Evolutionary conservation across 1,140 invertebrate genomes (phyloP).

Genomic region (Pachyrhynchus sulphureomaculatus): DNA sequence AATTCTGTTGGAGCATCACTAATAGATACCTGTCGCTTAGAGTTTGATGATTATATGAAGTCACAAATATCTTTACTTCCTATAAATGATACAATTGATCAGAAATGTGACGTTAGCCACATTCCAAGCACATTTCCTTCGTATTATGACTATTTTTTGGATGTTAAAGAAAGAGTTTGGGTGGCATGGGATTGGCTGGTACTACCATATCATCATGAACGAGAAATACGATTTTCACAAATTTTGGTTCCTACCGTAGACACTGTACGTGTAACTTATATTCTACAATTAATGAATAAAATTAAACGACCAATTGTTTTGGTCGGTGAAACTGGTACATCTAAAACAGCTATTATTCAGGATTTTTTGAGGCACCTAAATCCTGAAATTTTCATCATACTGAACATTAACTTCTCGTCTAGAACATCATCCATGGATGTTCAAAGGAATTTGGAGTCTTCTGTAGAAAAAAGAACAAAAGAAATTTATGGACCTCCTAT

Average conservation of each 20-base stretch:
- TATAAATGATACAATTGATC: constrained; percentile 62
- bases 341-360: constrained; percentile 85
- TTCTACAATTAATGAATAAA: constrained; percentile 76
- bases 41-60: constrained; percentile 82
- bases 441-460: constrained; percentile 81
- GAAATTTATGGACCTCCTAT: constrained; percentile 84
- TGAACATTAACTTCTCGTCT: constrained; percentile 89
- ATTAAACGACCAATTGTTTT: constrained; percentile 76
- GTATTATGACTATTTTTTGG: constrained; percentile 81
- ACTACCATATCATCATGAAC: constrained; percentile 72
- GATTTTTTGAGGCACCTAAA: constrained; percentile 76
- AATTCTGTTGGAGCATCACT: constrained; percentile 82
- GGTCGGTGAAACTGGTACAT: constrained; percentile 86
- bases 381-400: constrained; percentile 64
- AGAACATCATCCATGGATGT: constrained; percentile 86
- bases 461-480: constrained; percentile 85
- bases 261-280: constrained; percentile 75
- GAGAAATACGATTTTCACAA: constrained; percentile 69
- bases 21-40: constrained; percentile 63
- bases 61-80: constrained; percentile 68
- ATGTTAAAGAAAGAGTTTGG: constrained; percentile 72
- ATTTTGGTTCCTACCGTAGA: constrained; percentile 89
- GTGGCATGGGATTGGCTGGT: constrained; percentile 81
- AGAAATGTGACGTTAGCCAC: constrained; percentile 67
- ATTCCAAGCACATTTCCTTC: constrained; percentile 67